These are phyloP conservation scores for Papilio demoleus DNA, from an alignment of 2,888 invertebrate genomes.

Conservation along the genomic window DNA sequence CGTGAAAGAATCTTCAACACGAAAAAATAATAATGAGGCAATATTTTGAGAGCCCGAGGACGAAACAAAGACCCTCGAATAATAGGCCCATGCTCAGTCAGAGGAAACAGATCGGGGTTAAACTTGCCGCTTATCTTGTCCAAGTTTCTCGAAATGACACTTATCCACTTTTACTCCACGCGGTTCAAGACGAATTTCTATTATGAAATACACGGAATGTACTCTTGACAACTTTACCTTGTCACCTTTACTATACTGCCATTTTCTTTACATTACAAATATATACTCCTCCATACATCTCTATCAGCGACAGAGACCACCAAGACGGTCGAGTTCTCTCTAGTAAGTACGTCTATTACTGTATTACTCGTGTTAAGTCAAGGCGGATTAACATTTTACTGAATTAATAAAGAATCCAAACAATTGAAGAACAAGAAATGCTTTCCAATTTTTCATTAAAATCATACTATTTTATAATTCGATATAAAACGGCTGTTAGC, in stretches of 20 bases:
- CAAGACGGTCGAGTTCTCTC: too few relatives aligned
- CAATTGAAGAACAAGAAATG: too few relatives aligned
- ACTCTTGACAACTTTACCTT: neutral
- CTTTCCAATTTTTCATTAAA: neutral
- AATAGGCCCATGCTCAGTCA: slow-evolving; percentile 60
- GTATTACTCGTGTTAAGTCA: too few relatives aligned
- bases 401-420: too few relatives aligned
- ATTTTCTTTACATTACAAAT: neutral
- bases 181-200: slow-evolving; percentile 52
- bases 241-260: slow-evolving; percentile 9
- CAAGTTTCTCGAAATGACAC: slow-evolving; percentile 68
- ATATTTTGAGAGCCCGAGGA: slow-evolving; percentile 65
- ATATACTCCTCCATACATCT: neutral
- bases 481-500: neutral
- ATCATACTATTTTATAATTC: neutral
- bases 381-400: neutral
- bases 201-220: slow-evolving; percentile 30
- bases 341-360: neutral
- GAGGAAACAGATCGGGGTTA: slow-evolving; percentile 53
- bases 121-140: slow-evolving; percentile 64
- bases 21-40: slow-evolving; percentile 63
- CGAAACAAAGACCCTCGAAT: slow-evolving; percentile 70
- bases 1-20: slow-evolving; percentile 56
- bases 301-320: neutral
- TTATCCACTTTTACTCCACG: slow-evolving; percentile 65